Evolutionary conservation across 1,140 invertebrate species (phyloP), one percentile per base, ranked within the genome.

Genomic region (Latrodectus geometricus): DNA sequence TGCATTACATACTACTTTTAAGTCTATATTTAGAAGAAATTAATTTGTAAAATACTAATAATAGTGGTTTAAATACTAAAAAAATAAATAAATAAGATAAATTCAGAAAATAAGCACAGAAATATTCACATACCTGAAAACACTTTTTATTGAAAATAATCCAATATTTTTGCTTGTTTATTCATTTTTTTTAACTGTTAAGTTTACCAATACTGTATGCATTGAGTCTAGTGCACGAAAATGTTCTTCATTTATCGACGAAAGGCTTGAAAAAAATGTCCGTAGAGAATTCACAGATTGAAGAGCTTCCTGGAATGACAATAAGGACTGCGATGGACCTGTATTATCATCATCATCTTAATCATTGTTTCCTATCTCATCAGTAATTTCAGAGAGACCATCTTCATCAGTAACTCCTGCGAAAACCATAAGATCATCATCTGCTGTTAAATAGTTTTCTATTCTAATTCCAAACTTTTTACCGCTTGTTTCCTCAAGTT

Each of bases 261-360:
- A n/a, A 69, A 69, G 68, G 20, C 68, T 69, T 69, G 68, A 69
- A 21, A 69, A 69, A 69, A 69, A 69, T 69, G 68, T 69, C 68
- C 20, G 17, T 69, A 69, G 68, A 69, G 68, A 69, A 20, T 69
- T 69, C 20, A 69, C 68, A 21, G 68, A 69, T 69, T 69, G 68
- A 69, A 69, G 68, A 69, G 68, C 68, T 69, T 69, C 68, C 4
- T 69, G 68, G 68, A n/a, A 21, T 69, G 68, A 69, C 68, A 69
- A 69, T 69, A 69, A n/a, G 68, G 68, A 69, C 68, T 69, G 68
- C 20, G 68, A 69, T 69, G 20, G 17, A 69, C 68, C 17, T 69
- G 68, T n/a, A 69, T 69, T n/a, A 69, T 69, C 68, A 69, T 61
- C 54, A 69, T 69, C 68, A 69, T 35, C 54, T 17, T 61, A 2